Conservation (phyloP, 1,140 invertebrate genomes). For the Brachionus sp. region DNA sequence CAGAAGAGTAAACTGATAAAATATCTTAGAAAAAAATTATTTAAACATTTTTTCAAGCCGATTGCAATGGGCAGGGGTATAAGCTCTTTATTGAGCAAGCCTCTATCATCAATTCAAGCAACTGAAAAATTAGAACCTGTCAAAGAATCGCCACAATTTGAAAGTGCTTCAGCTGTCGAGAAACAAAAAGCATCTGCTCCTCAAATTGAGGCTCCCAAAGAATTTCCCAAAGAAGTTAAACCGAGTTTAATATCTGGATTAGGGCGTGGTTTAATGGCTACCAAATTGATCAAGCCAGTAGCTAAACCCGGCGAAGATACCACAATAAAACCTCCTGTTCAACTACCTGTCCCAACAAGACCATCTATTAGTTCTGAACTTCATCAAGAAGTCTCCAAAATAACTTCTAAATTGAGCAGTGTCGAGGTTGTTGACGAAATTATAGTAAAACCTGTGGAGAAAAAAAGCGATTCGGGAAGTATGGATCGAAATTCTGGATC, state of each 20-base stretch:
- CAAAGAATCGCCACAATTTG: neutral
- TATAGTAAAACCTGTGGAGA: neutral
- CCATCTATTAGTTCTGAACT: neutral
- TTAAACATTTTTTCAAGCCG: neutral
- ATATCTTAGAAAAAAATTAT: neutral
- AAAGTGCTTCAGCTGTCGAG: neutral
- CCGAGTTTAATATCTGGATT: neutral
- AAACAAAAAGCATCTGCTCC: neutral
- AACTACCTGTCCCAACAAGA: neutral
- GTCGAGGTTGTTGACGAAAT: neutral
- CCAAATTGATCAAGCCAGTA: neutral
- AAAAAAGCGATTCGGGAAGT: conserved; percentile 20
- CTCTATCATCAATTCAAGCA: neutral
- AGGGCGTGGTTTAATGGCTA: neutral
- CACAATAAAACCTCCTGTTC: neutral
- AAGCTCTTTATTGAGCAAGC: neutral
- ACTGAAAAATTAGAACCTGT: neutral
- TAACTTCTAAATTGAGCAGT: neutral
- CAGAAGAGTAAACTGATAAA: neutral
- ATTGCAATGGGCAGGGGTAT: neutral
- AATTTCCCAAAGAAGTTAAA: neutral
- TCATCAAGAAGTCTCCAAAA: neutral
- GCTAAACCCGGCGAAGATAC: neutral
- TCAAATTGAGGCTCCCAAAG: neutral
- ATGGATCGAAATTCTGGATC: neutral